These are phyloP conservation scores for Varanus salvator DNA, from an alignment of 2,113 vertebrate species.

Conservation along the genomic window DNA sequence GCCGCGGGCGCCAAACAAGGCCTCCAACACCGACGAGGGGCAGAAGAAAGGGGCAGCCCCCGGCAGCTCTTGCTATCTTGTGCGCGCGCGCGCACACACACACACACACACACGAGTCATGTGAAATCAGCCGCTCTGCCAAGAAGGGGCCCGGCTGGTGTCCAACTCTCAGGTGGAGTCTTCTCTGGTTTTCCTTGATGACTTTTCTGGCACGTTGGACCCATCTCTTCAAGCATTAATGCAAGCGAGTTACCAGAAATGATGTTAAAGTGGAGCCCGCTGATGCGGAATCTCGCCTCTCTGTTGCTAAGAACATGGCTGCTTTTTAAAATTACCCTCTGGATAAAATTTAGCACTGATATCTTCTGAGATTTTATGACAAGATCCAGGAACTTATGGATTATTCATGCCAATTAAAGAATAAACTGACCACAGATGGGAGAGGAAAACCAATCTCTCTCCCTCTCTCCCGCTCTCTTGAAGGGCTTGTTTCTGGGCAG, in stretches of 20 bases:
- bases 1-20: no score
- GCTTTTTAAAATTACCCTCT: not conserved
- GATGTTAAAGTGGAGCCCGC: not conserved
- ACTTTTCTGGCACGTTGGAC: not conserved
- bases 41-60: no score
- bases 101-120: not conserved
- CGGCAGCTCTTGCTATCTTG: not conserved
- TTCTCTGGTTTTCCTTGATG: not conserved
- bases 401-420: slow-evolving; percentile 9
- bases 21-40: no score
- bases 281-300: not conserved
- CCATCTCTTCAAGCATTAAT: not conserved
- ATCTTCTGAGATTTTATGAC: not conserved
- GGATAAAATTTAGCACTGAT: not conserved
- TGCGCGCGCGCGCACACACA: not conserved
- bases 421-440: not conserved
- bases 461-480: no score
- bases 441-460: not conserved
- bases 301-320: not conserved
- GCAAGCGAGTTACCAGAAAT: not conserved
- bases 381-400: not conserved
- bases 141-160: not conserved
- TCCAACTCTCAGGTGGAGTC: not conserved
- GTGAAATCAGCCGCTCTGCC: not conserved
- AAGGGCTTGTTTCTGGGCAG: not conserved